A percentile compares a stretch with the other conserved stretches of the same genome.
Conservation (phyloP, 2,797 vertebrate genomes). For the Iguana delicatissima region DNA sequence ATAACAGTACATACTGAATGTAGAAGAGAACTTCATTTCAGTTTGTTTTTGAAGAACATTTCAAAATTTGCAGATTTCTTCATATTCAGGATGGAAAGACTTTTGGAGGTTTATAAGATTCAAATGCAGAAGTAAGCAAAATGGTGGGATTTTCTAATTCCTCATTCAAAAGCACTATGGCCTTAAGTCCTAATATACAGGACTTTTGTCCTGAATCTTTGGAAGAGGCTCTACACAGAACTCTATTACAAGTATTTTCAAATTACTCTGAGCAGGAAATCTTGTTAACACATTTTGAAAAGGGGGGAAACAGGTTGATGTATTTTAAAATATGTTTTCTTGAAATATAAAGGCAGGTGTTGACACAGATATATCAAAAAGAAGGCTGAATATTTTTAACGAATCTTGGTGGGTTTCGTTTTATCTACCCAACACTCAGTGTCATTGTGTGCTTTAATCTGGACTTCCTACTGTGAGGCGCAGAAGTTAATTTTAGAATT, state of each 20-base stretch:
- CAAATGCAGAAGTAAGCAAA: no score
- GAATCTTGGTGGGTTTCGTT: neutral
- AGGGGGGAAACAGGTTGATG: neutral
- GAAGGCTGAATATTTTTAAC: neutral
- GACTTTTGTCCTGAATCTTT: neutral
- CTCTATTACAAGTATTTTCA: neutral
- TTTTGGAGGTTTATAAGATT: no score
- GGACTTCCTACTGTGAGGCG: neutral
- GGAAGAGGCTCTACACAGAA: neutral
- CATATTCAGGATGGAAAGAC: no score
- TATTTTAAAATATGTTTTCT: neutral
- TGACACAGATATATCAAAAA: neutral
- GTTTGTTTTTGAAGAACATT: no score
- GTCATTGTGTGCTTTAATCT: slow-evolving; percentile 11
- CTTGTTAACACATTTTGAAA: neutral
- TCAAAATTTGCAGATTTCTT: no score
- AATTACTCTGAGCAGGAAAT: neutral
- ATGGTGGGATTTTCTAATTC: no score
- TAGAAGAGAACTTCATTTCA: no score
- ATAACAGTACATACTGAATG: no score
- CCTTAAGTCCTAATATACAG: neutral
- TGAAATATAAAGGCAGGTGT: neutral
- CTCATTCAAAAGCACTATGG: neutral
- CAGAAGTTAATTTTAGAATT: slow-evolving; percentile 26
- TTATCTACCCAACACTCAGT: neutral